Percentiles rank a stretch among this genome's conserved stretches.
Evolutionary conservation across 2,888 invertebrate genomes (phyloP).

Genomic region (Apomyelois bistriatella): DNA sequence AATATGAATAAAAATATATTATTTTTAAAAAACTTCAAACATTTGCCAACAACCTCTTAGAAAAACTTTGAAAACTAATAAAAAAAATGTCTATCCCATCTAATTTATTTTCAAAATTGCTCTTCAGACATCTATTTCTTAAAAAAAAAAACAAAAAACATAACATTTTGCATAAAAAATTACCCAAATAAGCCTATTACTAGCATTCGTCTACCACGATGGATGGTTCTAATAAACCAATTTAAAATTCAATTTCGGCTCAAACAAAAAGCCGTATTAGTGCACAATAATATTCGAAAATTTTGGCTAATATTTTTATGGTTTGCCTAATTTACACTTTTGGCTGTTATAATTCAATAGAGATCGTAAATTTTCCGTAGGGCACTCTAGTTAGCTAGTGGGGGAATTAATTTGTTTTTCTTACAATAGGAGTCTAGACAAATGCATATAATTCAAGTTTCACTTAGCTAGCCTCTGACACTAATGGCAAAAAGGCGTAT

Average conservation of each 20-base stretch:
- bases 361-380: conserved; percentile 63
- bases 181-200: conserved; percentile 7
- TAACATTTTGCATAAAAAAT: background rate
- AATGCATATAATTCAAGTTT: conserved; percentile 74
- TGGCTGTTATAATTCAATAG: conserved; percentile 62
- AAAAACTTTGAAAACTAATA: background rate
- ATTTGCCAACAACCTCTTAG: no score
- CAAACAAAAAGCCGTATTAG: conserved; percentile 6
- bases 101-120: background rate
- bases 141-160: background rate
- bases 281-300: conserved; percentile 10
- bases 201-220: background rate
- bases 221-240: conserved; percentile 13
- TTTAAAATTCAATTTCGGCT: conserved; percentile 12
- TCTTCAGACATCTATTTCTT: background rate
- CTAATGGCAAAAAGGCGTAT: conserved; percentile 60
- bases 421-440: conserved; percentile 77
- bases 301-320: background rate
- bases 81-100: background rate
- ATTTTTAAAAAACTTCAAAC: no score
- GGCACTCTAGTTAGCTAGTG: conserved; percentile 64
- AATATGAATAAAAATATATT: no score
- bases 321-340: conserved; percentile 44
- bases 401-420: conserved; percentile 77
- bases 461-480: conserved; percentile 65